Conservation (phyloP, 2,888 invertebrate species). For the Elysia crispata region DNA sequence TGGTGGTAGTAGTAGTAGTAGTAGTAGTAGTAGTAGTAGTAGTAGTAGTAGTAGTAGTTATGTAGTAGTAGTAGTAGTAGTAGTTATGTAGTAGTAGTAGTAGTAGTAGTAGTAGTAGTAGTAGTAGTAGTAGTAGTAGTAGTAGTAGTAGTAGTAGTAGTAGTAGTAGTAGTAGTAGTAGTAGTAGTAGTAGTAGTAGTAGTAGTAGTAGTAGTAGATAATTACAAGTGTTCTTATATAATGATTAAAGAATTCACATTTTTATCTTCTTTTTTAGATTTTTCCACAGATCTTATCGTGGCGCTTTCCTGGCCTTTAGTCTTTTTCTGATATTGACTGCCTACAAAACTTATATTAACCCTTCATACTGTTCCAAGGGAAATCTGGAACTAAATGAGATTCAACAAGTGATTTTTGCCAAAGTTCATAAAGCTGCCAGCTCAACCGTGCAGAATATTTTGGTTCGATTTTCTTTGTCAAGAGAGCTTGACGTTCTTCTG, state of each 20-base stretch:
- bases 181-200: conserved; percentile 18
- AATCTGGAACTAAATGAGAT: background rate
- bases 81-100: too few species aligned
- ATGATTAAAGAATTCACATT: background rate
- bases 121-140: background rate
- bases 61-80: too few species aligned
- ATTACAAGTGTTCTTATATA: background rate
- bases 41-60: background rate
- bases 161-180: conserved; percentile 13
- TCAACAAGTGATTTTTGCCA: conserved; percentile 43
- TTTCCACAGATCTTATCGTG: background rate
- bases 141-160: conserved; percentile 5
- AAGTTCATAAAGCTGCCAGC: conserved; percentile 51
- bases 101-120: background rate
- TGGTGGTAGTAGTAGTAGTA: too few species aligned
- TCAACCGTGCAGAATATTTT: conserved; percentile 50
- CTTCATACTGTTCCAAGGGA: too few species aligned
- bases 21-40: background rate
- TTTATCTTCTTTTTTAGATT: background rate
- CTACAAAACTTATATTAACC: too few species aligned
- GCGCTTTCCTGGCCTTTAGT: too few species aligned
- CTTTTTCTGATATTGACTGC: too few species aligned
- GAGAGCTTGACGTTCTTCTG: conserved; percentile 45
- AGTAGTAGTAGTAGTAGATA: background rate
- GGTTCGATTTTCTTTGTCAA: conserved; percentile 44